Percentiles rank a stretch among this genome's conserved stretches.
Evolutionary conservation across 2,888 invertebrate genomes (phyloP).

Genomic region (Euplagia quadripunctaria): DNA sequence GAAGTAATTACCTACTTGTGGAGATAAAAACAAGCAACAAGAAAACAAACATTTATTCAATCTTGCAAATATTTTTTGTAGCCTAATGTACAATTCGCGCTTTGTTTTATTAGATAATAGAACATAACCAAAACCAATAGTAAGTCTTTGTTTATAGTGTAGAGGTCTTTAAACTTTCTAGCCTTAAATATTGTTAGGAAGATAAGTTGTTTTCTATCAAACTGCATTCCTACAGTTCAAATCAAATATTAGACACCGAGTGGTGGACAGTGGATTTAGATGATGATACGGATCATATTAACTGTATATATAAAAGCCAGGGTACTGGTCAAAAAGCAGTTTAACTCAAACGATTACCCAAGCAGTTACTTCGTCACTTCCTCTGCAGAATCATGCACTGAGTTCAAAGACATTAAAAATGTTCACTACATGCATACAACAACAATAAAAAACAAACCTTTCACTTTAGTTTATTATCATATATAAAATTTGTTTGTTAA

Average conservation of each 20-base stretch:
- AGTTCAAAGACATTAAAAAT: neutral
- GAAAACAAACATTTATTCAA: constrained; percentile 47
- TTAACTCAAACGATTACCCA: no score
- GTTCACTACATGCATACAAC: no score
- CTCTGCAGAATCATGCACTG: neutral
- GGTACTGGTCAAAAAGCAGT: no score
- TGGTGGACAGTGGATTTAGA: no score
- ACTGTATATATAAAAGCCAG: no score
- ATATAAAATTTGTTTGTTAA: neutral
- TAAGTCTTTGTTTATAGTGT: neutral
- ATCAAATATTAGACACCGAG: no score
- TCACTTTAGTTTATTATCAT: no score
- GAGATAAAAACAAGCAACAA: constrained; percentile 42
- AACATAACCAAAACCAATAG: constrained; percentile 8
- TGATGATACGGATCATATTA: no score
- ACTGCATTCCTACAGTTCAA: no score
- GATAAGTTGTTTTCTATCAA: no score
- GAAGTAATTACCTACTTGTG: constrained; percentile 22
- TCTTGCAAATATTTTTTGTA: constrained; percentile 26
- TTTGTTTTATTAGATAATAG: constrained; percentile 22
- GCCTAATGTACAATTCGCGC: constrained; percentile 15
- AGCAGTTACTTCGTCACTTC: no score
- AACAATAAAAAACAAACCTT: no score
- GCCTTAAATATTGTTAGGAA: neutral
- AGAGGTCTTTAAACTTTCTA: neutral